Conservation (phyloP, 2,797 vertebrate species). For the Pogonophryne albipinna region DNA sequence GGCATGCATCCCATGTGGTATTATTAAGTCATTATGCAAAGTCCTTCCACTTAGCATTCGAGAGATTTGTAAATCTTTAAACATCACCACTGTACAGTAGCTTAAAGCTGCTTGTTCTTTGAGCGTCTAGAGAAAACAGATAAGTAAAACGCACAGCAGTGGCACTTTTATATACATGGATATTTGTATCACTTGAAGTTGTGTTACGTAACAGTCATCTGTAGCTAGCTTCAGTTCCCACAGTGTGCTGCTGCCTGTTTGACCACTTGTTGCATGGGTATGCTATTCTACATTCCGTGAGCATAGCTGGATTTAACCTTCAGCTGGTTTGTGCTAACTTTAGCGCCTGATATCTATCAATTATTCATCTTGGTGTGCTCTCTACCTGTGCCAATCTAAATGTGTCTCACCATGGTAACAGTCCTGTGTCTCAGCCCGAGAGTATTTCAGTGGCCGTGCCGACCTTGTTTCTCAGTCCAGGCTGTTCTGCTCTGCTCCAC, state of each 20-base stretch:
- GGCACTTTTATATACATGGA: neutral
- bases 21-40: conserved; percentile 31
- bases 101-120: conserved; percentile 3
- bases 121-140: conserved; percentile 7
- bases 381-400: conserved; percentile 80
- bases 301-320: conserved; percentile 68
- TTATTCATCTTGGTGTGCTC: conserved; percentile 86
- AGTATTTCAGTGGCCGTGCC: conserved; percentile 63
- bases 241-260: neutral
- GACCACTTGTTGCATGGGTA: conserved; percentile 51
- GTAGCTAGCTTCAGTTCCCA: conserved; percentile 15
- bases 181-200: conserved; percentile 6
- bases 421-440: conserved; percentile 66
- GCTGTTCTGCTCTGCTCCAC: conserved; percentile 28
- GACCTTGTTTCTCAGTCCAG: conserved; percentile 37
- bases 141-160: conserved; percentile 9
- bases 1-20: neutral
- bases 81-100: neutral
- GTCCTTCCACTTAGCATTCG: conserved; percentile 18
- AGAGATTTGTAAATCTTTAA: conserved; percentile 45
- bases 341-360: conserved; percentile 83
- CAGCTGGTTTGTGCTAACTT: conserved; percentile 84
- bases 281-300: conserved; percentile 24
- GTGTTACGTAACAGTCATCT: conserved; percentile 4
- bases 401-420: conserved; percentile 90